These are phyloP conservation scores for Reinhardtius hippoglossoides DNA, from an alignment of 2,113 vertebrate genomes.

Conservation along the genomic window DNA sequence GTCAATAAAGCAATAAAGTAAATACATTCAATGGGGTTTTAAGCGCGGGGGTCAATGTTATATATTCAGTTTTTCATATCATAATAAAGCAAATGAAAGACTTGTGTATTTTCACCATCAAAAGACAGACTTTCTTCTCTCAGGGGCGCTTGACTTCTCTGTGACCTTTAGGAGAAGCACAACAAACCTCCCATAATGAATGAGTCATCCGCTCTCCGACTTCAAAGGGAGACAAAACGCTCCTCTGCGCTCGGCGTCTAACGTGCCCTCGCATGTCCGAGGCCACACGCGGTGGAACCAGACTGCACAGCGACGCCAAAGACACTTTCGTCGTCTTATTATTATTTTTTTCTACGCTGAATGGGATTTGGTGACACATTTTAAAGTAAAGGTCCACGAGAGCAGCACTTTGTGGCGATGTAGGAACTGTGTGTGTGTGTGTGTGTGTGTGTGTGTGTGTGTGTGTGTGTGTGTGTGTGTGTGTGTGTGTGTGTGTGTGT, in stretches of 20 bases:
- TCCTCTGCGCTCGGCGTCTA: not conserved
- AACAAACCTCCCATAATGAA: constrained; percentile 22
- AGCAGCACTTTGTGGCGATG: no score
- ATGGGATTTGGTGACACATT: constrained; percentile 18
- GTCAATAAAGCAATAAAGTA: no score
- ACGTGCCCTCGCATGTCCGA: not conserved
- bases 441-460: not conserved
- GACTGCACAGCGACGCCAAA: not conserved
- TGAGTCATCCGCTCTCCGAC: constrained; percentile 30
- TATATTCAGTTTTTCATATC: not conserved
- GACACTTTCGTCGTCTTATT: not conserved
- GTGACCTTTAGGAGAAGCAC: constrained; percentile 40
- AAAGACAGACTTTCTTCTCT: not conserved
- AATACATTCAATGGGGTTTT: no score
- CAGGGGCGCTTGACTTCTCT: constrained; percentile 14
- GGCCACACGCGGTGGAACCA: not conserved
- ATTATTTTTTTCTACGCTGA: constrained; percentile 30
- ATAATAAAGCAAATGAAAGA: not conserved
- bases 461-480: not conserved
- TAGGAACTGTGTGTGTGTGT: no score
- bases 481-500: not conserved
- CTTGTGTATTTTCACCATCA: not conserved
- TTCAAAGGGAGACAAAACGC: constrained; percentile 35
- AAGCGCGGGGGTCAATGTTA: not conserved
- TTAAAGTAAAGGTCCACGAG: constrained; percentile 46